phyloP scores from a whole-genome alignment of 2,888 invertebrate genomes.

The Apamea monoglypha region DNA sequence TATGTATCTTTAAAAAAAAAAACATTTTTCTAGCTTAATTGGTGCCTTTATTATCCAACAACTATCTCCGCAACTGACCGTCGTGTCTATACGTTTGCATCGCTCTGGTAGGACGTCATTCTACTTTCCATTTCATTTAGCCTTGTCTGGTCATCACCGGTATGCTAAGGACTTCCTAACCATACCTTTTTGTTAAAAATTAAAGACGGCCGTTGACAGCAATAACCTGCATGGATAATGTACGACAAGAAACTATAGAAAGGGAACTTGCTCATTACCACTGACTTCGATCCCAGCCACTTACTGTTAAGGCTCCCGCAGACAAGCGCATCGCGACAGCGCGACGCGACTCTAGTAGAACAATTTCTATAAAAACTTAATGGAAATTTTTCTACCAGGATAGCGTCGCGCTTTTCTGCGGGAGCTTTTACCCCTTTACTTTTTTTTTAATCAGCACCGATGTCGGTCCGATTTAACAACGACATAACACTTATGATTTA shows the following conservation, averaged over 20 bases:
- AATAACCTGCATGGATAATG: background rate
- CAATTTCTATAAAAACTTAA: no score
- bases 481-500: slow-evolving; percentile 61
- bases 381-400: no score
- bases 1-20: no score
- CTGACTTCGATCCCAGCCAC: background rate
- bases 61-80: no score
- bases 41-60: background rate
- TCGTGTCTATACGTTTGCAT: no score
- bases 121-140: background rate
- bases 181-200: background rate
- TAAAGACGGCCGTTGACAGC: no score
- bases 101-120: background rate
- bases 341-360: no score
- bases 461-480: slow-evolving; percentile 34
- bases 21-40: background rate
- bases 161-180: no score
- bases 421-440: background rate
- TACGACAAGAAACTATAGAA: background rate
- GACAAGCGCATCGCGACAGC: no score
- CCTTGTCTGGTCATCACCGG: no score
- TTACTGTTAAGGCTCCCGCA: no score
- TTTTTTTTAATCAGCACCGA: slow-evolving; percentile 26
- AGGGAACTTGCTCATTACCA: background rate
- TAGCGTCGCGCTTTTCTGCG: no score